Evolutionary conservation across 2,888 invertebrate genomes (phyloP), one percentile per base, ranked within the genome.

Genomic region (Pollenia labialis): DNA sequence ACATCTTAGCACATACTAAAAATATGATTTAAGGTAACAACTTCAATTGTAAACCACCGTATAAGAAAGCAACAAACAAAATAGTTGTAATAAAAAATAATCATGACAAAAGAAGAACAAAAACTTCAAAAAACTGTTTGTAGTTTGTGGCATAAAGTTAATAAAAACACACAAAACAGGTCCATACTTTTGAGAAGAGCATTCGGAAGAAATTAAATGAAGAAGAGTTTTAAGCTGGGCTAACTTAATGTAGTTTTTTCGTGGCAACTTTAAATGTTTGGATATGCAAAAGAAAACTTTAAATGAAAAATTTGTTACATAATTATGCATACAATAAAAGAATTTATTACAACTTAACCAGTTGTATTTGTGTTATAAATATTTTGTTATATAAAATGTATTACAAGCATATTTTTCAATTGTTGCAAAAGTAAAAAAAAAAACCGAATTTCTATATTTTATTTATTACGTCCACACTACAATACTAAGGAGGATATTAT

Each of bases 1-100:
- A 83, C 88, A 89, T 88, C 89, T 90, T 89, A 89, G 85, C 90
- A 90, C 90, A 88, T 90, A 88, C 87, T 90, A 89, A 87, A 72
- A 69, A 81, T 77, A 88, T 90, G 88, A 89, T 77, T 89, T 89
- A 89, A 87, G 18, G 60, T 75, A 56, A 74, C 86, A 89, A 87
- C 89, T 88, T 68, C 79, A 85, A 87, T 83, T 85, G 85, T 85
- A 85, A 79, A 42, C 60, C 44, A 71, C 50, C 11, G 50, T 6
- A 71, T 44, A 18, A 60, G 12, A n/a, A 58, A 62, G 23, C n/a
- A 48, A n/a, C 4, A 46, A 72, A 6, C 12, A 56, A 72, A 72
- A 46, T 58, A 46, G 56, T 72, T 16, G 23, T 32, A 74, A 58
- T 74, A 74, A 74, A 58, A 71, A 42, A 40, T 40, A 74, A 32